Base-by-base conservation (phyloP, 2,113 vertebrate species). In the Myrmecobius fasciatus region DNA sequence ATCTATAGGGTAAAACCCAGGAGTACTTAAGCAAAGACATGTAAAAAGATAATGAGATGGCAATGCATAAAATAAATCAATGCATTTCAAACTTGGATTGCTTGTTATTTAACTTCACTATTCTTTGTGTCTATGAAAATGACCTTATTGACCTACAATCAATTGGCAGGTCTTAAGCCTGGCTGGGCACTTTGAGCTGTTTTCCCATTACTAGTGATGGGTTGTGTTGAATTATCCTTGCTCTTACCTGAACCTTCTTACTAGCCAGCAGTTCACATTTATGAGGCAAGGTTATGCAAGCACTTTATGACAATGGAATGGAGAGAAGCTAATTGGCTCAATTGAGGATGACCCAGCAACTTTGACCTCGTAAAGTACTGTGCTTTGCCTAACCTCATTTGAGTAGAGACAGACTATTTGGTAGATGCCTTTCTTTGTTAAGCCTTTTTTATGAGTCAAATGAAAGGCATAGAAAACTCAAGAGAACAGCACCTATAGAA, bases 111-210 rank as follows among this genome's bases (percentile, higher is more conserved):
- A 95, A 91, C 88, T 89, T 14, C 46, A 31, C 6, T 56, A 48
- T 89, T 36, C n/a, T 89, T 96, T 97, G 93, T 92, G 91, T 75
- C 60, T 93, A 96, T 88, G 49, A 75, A 46, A 91, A 47, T 93
- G 94, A 36, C 22, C n/a, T 91, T 49, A 94, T 48, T 51, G 31
- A 89, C 5, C 31, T 91, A 8, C 8, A 89, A 5, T 95, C 24
- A 89, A 48, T 9, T 94, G 56, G 17, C 8, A 88, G 17, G n/a
- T 17, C 36, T 95, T n/a, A 75, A 75, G 36, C 60, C 60, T 75
- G 14, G 5, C 4, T n/a, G 31, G 60, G 36, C 5, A 75, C 60
- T 89, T 96, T 94, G 54, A 93, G 28, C 36, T n/a, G 36, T 75
- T 90, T 96, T 97, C 48, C 54, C 91, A 53, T 10, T 47, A 90